Base-by-base conservation (phyloP, 1,140 invertebrate species). In the Melanaphis sacchari region DNA sequence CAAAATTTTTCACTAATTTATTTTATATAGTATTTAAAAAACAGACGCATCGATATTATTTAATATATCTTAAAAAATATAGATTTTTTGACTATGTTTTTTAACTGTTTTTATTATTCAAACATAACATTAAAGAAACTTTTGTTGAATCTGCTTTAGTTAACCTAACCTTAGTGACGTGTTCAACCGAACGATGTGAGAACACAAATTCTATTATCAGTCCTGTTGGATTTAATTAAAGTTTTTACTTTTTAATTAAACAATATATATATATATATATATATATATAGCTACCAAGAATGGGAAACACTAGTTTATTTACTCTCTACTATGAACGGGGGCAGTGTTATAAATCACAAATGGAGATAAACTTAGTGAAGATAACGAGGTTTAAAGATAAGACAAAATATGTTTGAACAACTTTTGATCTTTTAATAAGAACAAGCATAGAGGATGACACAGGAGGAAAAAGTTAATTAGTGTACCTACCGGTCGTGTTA, bases 191-290 rank as follows among this genome's bases (percentile, higher is more conserved):
- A 54, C 36, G 22, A 22, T 26, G 22, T 2, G 24, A 54, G 7
- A 40, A 89, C 46, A 54, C 22, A 54, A 38, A 54, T 26, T 1
- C 41, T 26, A 49, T 89, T 54, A 89, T 89, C 87, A 52, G 43
- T 15, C 15, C 9, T 46, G 43, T 92, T 52, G 31, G 26, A 92
- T 92, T 92, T 92, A 92, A 92, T 92, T 92, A 92, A 92, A 92
- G 18, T 92, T 92, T 92, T 82, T 52, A 84, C 22, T 82, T 92
- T 92, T 92, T 92, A 92, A 92, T 92, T 82, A 92, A 92, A 92
- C 90, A 91, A 82, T 91, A 82, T 91, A 43, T 66, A 82, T 91
- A 82, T 4, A 49, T 66, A 82, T 91, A 82, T 4, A n/a, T n/a
- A n/a, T n/a, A n/a, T 66, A 82, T 91, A 82, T 4, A 49, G 36